Conservation (phyloP, 2,113 vertebrate species). For the Scortum barcoo region DNA sequence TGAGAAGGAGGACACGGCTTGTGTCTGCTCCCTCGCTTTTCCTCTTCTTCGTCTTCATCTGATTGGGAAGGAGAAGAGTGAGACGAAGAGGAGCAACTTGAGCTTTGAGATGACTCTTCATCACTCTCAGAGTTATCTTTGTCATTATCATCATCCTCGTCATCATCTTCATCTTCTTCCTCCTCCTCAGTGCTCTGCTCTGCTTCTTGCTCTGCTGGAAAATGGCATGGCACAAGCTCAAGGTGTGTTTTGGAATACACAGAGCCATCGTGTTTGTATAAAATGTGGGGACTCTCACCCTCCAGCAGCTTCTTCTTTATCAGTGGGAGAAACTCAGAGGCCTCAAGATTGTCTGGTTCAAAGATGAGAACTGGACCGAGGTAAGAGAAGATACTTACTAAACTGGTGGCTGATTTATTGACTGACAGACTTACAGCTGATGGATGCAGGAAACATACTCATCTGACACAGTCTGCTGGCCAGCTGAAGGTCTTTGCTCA, state of each 20-base stretch:
- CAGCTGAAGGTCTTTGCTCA: slow-evolving; percentile 80
- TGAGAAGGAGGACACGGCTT: slow-evolving; percentile 29
- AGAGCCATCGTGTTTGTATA: not conserved
- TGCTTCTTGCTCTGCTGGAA: slow-evolving; percentile 47
- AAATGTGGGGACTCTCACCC: slow-evolving; percentile 70
- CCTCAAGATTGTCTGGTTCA: slow-evolving; percentile 88
- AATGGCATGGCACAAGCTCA: not conserved
- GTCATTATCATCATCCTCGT: not conserved
- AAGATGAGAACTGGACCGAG: slow-evolving; percentile 85
- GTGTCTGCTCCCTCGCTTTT: slow-evolving; percentile 35
- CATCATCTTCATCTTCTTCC: slow-evolving; percentile 43
- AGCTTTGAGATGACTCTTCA: slow-evolving; percentile 62
- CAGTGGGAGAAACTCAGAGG: slow-evolving; percentile 85
- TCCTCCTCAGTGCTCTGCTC: slow-evolving; percentile 59
- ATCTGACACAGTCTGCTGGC: slow-evolving; percentile 89
- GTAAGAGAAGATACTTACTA: slow-evolving; percentile 43
- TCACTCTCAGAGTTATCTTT: slow-evolving; percentile 56
- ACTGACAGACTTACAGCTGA: slow-evolving; percentile 19
- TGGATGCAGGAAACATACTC: slow-evolving; percentile 83
- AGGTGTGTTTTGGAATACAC: not conserved
- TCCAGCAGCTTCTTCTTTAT: slow-evolving; percentile 85
- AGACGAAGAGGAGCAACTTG: slow-evolving; percentile 58
- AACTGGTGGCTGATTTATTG: slow-evolving; percentile 6
- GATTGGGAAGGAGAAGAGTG: slow-evolving; percentile 50
- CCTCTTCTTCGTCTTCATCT: slow-evolving; percentile 31